Evolutionary conservation across 2,888 invertebrate species (phyloP).

Genomic region (Lasioglossum calceatum): DNA sequence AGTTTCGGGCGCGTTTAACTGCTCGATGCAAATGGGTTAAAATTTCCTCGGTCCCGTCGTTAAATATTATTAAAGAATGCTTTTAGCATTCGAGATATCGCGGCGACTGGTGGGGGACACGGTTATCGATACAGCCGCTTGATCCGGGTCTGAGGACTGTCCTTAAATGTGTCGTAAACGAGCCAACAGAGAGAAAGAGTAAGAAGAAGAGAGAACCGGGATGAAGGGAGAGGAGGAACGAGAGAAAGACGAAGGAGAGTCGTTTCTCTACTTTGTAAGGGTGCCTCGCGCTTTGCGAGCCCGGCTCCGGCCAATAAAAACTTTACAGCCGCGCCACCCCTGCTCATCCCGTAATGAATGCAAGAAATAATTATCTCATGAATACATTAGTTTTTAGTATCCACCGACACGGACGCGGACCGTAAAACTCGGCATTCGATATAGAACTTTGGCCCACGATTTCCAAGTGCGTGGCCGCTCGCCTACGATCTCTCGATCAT

Average conservation of each 20-base stretch:
- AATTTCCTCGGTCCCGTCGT: constrained; percentile 35
- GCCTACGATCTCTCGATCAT: constrained; percentile 61
- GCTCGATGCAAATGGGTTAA: constrained; percentile 20
- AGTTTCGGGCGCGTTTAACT: neutral
- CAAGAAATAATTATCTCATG: constrained; percentile 83
- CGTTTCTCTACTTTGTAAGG: constrained; percentile 76
- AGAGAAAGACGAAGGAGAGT: constrained; percentile 19
- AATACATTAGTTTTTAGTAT: constrained; percentile 81
- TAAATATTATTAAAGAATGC: constrained; percentile 70
- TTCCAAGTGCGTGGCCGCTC: constrained; percentile 61
- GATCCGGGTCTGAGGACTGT: constrained; percentile 66
- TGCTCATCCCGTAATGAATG: constrained; percentile 76
- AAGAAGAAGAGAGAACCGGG: constrained; percentile 5
- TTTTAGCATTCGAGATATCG: constrained; percentile 68
- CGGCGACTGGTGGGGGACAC: constrained; percentile 44
- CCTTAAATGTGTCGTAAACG: constrained; percentile 74
- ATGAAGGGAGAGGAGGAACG: neutral
- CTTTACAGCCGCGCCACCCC: constrained; percentile 70
- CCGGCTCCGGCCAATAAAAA: constrained; percentile 72
- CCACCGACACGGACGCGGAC: constrained; percentile 73
- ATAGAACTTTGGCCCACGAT: constrained; percentile 72
- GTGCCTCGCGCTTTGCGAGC: constrained; percentile 71
- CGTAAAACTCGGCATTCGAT: constrained; percentile 73
- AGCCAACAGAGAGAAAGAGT: constrained; percentile 21
- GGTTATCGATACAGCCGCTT: constrained; percentile 62